These are phyloP conservation scores for Macquaria ambigua DNA, from an alignment of 2,113 vertebrate genomes.

Conservation along the genomic window DNA sequence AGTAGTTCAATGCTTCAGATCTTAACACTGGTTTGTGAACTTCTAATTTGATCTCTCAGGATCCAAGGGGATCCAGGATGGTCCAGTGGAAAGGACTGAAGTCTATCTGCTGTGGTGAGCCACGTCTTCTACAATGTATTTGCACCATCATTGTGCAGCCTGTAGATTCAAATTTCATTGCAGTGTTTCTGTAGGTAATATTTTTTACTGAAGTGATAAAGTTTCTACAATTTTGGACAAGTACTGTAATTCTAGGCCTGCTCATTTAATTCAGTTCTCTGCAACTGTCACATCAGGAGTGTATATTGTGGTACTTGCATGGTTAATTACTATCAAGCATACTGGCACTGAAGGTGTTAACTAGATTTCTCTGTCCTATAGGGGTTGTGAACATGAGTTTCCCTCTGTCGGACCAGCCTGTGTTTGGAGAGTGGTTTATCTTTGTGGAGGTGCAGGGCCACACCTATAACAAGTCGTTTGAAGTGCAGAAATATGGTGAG, in stretches of 20 bases:
- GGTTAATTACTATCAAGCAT: neutral
- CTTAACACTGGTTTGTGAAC: neutral
- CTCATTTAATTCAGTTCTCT: neutral
- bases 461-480: conserved; percentile 93
- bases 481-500: conserved; percentile 96
- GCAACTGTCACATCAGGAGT: neutral
- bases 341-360: neutral
- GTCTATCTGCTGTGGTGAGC: conserved; percentile 91
- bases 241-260: neutral
- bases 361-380: conserved; percentile 67
- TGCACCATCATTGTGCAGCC: neutral
- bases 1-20: neutral
- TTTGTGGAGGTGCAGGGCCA: conserved; percentile 93
- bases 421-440: conserved; percentile 93
- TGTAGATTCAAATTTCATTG: neutral
- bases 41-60: conserved; percentile 77
- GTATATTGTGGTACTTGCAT: neutral
- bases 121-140: neutral
- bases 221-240: neutral
- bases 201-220: neutral
- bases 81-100: conserved; percentile 90
- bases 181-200: neutral
- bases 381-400: conserved; percentile 93
- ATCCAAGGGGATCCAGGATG: conserved; percentile 92
- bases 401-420: conserved; percentile 93